phyloP scores from a whole-genome alignment of 2,797 vertebrate species.

The Helarctos malayanus region DNA sequence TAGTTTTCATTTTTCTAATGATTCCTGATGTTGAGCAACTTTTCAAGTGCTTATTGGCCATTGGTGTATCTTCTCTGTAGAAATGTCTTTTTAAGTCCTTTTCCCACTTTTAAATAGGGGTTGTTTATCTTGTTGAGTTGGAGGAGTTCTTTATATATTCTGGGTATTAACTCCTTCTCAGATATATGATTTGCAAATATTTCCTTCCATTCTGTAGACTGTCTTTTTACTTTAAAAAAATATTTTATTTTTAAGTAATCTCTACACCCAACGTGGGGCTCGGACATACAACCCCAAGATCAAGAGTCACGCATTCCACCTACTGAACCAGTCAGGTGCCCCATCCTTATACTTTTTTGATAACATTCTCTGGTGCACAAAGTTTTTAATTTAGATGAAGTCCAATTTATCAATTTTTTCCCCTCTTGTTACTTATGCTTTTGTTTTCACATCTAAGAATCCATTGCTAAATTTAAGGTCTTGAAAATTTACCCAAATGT shows the following conservation, averaged over 20 bases:
- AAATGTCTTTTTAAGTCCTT: not conserved
- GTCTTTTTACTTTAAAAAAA: not conserved
- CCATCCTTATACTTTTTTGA: not conserved
- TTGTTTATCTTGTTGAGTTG: not conserved
- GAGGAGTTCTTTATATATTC: constrained; percentile 9
- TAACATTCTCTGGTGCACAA: not conserved
- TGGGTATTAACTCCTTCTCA: not conserved
- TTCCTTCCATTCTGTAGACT: not conserved
- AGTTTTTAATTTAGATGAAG: not conserved
- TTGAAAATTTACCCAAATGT: not conserved
- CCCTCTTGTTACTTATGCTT: not conserved
- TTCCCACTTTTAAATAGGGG: not conserved
- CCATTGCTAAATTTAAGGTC: not conserved
- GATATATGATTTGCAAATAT: not conserved
- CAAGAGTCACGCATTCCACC: not conserved
- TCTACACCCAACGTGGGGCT: not conserved
- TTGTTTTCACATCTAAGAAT: not conserved
- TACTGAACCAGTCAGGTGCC: not conserved
- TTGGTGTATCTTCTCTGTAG: not conserved
- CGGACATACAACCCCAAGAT: not conserved
- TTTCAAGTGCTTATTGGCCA: constrained; percentile 19
- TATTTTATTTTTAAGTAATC: not conserved
- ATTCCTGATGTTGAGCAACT: not conserved
- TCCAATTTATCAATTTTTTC: not conserved
- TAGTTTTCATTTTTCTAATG: constrained; percentile 29